These are phyloP conservation scores for Poeciliopsis turrubarensis DNA, from an alignment of 2,113 vertebrate species.

Conservation along the genomic window DNA sequence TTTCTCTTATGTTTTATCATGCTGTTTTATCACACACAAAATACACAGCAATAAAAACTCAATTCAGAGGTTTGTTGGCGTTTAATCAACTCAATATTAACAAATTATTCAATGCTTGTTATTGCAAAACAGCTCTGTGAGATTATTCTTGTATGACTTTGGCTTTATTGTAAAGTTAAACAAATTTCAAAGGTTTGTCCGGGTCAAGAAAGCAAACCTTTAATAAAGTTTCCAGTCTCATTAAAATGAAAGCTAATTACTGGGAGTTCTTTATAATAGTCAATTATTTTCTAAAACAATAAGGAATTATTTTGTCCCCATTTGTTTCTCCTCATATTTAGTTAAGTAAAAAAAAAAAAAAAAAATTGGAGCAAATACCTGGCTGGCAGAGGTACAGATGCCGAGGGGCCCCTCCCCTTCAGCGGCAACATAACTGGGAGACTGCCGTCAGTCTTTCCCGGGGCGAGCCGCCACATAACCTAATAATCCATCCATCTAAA, in stretches of 20 bases:
- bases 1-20: not conserved
- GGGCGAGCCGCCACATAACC: constrained; percentile 43
- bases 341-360: not conserved
- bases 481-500: constrained; percentile 32
- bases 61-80: not conserved
- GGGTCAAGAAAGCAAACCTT: not conserved
- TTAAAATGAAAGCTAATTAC: not conserved
- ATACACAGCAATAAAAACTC: not conserved
- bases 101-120: not conserved
- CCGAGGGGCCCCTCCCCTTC: constrained; percentile 54
- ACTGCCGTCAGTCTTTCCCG: constrained; percentile 46
- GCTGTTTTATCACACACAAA: not conserved
- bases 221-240: not conserved
- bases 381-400: constrained; percentile 47
- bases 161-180: not conserved
- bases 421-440: constrained; percentile 46
- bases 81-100: not conserved
- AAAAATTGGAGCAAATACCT: not conserved
- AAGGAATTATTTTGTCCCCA: not conserved
- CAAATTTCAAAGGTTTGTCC: not conserved
- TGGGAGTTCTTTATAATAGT: not conserved
- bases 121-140: not conserved
- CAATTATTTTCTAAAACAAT: not conserved
- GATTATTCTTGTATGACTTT: not conserved
- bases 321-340: not conserved